Conservation (phyloP, 2,888 invertebrate genomes). For the Pachycephus smyrnensis region DNA sequence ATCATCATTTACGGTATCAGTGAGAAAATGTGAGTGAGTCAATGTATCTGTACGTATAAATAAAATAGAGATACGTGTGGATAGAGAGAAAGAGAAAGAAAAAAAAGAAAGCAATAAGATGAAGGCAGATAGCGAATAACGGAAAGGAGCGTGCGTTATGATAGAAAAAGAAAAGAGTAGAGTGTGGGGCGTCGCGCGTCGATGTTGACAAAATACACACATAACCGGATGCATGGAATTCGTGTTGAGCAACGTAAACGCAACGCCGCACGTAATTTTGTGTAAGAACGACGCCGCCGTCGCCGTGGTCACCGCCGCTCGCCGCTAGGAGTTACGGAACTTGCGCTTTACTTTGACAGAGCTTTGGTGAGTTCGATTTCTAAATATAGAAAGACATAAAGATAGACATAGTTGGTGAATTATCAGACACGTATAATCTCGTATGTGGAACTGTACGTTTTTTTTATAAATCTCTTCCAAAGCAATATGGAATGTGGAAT, state of each 20-base stretch:
- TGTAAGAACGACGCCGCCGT: slow-evolving; percentile 9
- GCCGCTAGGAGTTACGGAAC: not conserved
- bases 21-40: not conserved
- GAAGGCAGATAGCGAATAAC: not conserved
- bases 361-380: slow-evolving; percentile 35
- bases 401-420: not conserved
- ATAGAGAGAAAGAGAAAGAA: not conserved
- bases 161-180: not conserved
- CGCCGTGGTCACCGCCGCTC: not conserved
- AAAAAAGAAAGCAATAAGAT: not conserved
- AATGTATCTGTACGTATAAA: not conserved
- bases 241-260: slow-evolving; percentile 17
- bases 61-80: not conserved
- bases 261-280: slow-evolving; percentile 17
- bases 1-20: not conserved
- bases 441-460: not conserved
- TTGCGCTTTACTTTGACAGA: slow-evolving; percentile 22
- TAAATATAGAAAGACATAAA: slow-evolving; percentile 37
- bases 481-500: not conserved
- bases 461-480: not conserved
- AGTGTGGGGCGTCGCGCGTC: not conserved
- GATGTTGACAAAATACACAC: not conserved
- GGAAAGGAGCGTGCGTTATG: not conserved
- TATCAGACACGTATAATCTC: not conserved
- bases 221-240: not conserved